Evolutionary conservation across 2,888 invertebrate species (phyloP), one percentile per base, ranked within the genome.

Genomic region (Hydrotaea cyrtoneurina): DNA sequence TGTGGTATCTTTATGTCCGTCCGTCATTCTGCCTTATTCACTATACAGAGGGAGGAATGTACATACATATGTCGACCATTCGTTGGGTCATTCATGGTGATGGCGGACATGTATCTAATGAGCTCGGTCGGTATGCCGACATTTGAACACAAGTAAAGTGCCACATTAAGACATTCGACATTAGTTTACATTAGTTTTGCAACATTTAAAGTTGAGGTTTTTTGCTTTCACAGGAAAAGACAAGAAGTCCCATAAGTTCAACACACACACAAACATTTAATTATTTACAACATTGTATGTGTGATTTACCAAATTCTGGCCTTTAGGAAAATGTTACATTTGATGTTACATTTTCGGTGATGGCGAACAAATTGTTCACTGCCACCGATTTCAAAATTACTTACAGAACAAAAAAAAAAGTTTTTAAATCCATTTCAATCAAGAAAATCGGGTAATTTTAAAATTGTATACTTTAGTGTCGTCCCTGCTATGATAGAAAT

Each of bases 1-100:
- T 81, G 78, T 84, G 84, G 81, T 62, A n/a, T 72, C 62, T 36
- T 2, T 19, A 36, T 50, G 55, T 66, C 31, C 46, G 59, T 39
- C 13, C n/a, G 31, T 66, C 73, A 1, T 46, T 39, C 71, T 19
- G 7, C 26, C 15, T 39, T 31, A 19, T 53, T 46, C 26, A 8
- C 11, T 46, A 46, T n/a, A 39, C 31, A 7, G 2, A 7, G 7
- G 31, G 7, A 7, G 2, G 31, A 4, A 7, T 62, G 69, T 53
- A 1, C 39, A 39, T 26, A 17, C 43, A 43, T 78, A 19, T 21
- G 66, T 43, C 43, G 10, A 19, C 66, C 57, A 26, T 11, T 59
- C 73, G 53, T 53, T 31, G 39, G 53, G 3, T 31, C 31, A n/a
- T n/a, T n/a, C n/a, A n/a, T 8, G 10, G 19, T 15, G 15, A 13